Percentiles rank a stretch among this genome's conserved stretches.
phyloP scores from a whole-genome alignment of 2,113 vertebrate species.

The Eubucco bourcierii region DNA sequence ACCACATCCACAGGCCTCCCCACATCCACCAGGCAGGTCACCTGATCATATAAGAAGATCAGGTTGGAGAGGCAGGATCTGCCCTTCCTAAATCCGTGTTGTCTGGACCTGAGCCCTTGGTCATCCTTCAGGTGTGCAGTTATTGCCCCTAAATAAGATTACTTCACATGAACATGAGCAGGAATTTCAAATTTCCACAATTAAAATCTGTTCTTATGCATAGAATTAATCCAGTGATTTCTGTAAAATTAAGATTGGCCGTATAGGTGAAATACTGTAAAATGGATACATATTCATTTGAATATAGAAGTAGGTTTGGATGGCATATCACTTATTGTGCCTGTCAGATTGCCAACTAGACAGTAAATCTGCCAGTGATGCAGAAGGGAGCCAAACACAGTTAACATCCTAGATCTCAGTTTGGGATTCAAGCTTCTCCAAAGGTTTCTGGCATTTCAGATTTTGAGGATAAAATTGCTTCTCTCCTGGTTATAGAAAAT shows the following conservation, averaged over 20 bases:
- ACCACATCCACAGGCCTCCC: no score
- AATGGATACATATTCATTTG: neutral
- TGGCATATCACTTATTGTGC: neutral
- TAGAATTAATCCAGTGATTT: neutral
- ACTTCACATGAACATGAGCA: neutral
- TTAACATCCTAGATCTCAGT: neutral
- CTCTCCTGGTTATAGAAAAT: neutral
- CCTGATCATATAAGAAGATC: no score
- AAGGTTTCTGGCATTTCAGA: neutral
- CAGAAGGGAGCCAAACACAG: neutral
- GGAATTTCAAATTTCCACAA: neutral
- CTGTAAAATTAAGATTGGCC: neutral
- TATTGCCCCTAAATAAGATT: no score
- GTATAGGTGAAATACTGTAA: neutral
- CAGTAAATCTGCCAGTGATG: neutral
- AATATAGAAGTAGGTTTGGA: neutral
- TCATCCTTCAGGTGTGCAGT: no score
- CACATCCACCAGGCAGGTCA: no score
- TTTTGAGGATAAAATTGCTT: neutral
- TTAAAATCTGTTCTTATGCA: neutral
- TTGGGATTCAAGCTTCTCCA: neutral
- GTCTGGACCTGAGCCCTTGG: no score
- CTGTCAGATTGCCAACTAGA: neutral
- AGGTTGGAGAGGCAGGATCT: no score
- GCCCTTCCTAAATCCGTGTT: no score